These are phyloP conservation scores for Dendrolimus punctatus DNA, from an alignment of 1,140 invertebrate species.

Conservation along the genomic window DNA sequence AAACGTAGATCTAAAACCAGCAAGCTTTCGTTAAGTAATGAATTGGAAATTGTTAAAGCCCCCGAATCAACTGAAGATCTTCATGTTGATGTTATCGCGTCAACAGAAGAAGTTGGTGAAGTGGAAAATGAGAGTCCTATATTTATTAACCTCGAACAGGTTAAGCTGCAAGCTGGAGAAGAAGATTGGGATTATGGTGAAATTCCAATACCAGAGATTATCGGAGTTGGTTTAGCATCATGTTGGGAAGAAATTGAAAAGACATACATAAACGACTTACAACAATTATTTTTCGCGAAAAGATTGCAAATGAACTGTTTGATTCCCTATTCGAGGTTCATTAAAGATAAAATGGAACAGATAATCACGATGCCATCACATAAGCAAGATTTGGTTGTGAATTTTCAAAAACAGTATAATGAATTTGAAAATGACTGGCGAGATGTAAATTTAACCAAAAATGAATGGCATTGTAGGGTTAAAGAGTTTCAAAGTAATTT, in stretches of 20 bases:
- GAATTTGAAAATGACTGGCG: conserved; percentile 71
- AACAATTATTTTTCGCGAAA: conserved; percentile 70
- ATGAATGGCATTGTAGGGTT: conserved; percentile 63
- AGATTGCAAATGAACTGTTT: conserved; percentile 67
- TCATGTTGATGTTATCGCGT: conserved; percentile 18
- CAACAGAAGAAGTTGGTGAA: conserved; percentile 21
- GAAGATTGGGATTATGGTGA: conserved; percentile 69
- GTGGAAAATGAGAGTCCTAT: conserved; percentile 26
- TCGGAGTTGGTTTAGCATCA: conserved; percentile 45
- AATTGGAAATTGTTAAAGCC: conserved; percentile 39
- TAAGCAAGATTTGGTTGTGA: conserved; percentile 68
- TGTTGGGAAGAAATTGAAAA: conserved; percentile 74
- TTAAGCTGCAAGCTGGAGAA: conserved; percentile 63
- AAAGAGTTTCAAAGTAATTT: conserved; percentile 50
- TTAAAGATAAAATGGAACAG: conserved; percentile 67
- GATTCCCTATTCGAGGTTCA: conserved; percentile 66
- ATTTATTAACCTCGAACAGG: conserved; percentile 27
- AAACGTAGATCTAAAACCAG: conserved; percentile 39
- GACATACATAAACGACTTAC: conserved; percentile 68
- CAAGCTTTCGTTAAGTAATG: conserved; percentile 28
- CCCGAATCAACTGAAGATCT: conserved; percentile 26
- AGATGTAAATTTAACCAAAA: conserved; percentile 59
- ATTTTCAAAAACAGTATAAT: conserved; percentile 74
- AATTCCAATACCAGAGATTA: conserved; percentile 35
- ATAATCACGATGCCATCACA: conserved; percentile 70